Base-by-base conservation (phyloP, 2,797 vertebrate species). In the Dipus sagitta region DNA sequence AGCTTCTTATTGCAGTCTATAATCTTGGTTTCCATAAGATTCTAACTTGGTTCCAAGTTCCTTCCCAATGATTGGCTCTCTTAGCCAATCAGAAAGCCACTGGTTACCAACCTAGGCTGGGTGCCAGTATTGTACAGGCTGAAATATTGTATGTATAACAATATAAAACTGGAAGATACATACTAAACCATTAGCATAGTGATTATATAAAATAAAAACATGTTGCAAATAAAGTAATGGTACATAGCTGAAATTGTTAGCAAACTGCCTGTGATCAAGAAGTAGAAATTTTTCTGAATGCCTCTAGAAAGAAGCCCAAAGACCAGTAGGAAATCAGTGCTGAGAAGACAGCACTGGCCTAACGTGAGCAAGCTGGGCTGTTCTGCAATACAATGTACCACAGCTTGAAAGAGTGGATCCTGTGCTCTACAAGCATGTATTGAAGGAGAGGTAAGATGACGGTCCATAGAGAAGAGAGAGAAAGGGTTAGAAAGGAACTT, bases 391-490 rank as follows among this genome's bases (percentile, higher is more conserved):
- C 12, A 11, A 9, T 12, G 30, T 52, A 23, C 10, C 11, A 38
- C 0, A 34, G 17, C 2, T 42, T 30, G 20, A 91, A 67, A 68
- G 8, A 34, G 18, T 72, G 26, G 88, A 32, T 74, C 21, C 26
- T 81, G 18, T 78, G 42, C 26, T 47, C 5, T 65, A 11, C 2
- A 67, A 9, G 21, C 54, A 6, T 47, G 11, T 23, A 82, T 30
- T n/a, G 20, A 92, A 74, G 21, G 6, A 95, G 76, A 88, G 13
- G 34, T 15, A 30, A 96, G 92, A 79, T 52, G n/a, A 60, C 20
- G 10, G 85, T 54, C 70, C 23, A 86, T 70, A 38, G 38, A 38
- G 47, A 47, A 42, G 78, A 72, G 32, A 52, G 24, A 34, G 67
- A 62, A 52, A 17, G 52, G 21, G 28, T 75, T 70, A 42, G 54